Evolutionary conservation across 2,113 vertebrate species (phyloP), one percentile per base, ranked within the genome.

Genomic region (Neodon shergylaensis): DNA sequence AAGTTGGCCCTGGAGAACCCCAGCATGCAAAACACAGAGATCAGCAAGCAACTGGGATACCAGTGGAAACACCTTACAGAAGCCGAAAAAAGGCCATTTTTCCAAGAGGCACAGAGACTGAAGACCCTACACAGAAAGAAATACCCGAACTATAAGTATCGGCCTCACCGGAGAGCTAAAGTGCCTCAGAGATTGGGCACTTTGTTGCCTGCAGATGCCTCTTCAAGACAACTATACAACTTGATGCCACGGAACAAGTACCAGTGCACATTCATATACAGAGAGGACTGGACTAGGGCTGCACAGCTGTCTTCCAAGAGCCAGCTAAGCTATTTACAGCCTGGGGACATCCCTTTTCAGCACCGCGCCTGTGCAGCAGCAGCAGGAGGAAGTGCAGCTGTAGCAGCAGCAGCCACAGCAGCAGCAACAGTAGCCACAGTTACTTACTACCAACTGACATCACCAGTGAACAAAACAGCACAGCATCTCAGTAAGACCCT

Each of bases 1-100:
- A 99, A 99, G 98, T 99, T 99, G 98, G 99, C 99, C 90, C 99
- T 99, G 95, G 99, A 99, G 94, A 99, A 99, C 95, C 99, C 99
- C 96, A 98, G 99, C 96, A 99, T 99, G 99, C 99, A 98, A 98
- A 99, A 99, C 98, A 99, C 99, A 11, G 99, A 99, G 97, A 99
- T 99, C 98, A 99, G 99, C 98, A 99, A 99, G 96, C 97, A 98
- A 49, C 98, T 99, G 94, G 99, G 99, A 36, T 98, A 98, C 24
- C 99, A 99, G 98, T 99, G 99, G 99, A 99, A 99, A 94, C 77
- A 22, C 79, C 96, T 97, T 52, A 94, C 96, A 6, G 94, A 94
- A n/a, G 74, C 58, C 0, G 96, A 97, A 76, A 97, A 97, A 90
- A 39, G 16, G 74, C 96, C 96, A 2, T 97, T 95, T 52, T 97